Percentiles rank a stretch among this genome's conserved stretches.
These are phyloP conservation scores for Oxyruncus cristatus DNA, from an alignment of 2,113 vertebrate genomes.

Conservation along the genomic window DNA sequence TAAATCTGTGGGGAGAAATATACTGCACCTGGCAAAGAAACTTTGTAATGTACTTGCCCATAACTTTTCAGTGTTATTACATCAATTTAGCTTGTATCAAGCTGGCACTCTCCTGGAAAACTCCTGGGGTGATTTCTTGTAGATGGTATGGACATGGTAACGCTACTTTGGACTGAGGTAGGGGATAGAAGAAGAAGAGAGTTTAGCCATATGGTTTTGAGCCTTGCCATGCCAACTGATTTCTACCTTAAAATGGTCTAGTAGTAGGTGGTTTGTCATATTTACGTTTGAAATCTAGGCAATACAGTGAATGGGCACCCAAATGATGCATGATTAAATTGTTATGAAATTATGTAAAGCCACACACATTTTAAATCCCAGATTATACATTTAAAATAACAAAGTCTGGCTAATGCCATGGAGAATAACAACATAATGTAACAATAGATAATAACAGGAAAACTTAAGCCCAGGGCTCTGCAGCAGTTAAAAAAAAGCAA, in stretches of 20 bases:
- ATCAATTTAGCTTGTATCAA: not conserved
- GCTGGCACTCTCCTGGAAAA: not conserved
- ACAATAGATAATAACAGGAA: not conserved
- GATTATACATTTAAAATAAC: not conserved
- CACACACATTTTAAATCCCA: not conserved
- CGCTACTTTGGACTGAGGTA: not conserved
- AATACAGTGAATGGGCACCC: not conserved
- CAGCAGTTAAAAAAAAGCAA: not conserved
- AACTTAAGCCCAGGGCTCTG: not conserved
- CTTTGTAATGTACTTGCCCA: not conserved
- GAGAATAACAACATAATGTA: not conserved
- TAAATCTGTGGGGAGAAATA: accelerated
- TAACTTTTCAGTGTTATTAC: not conserved
- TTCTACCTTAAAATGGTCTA: not conserved
- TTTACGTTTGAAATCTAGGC: not conserved
- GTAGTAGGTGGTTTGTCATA: not conserved
- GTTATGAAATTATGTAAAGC: not conserved
- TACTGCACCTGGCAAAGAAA: not conserved
- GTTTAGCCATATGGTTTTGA: not conserved
- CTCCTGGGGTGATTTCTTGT: not conserved
- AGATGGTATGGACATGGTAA: not conserved
- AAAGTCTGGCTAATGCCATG: not conserved
- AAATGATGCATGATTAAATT: not conserved
- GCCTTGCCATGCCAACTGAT: not conserved
- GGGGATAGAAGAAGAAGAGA: not conserved